Evolutionary conservation across 2,797 vertebrate genomes (phyloP).

Genomic region (Epinephelus coioides): DNA sequence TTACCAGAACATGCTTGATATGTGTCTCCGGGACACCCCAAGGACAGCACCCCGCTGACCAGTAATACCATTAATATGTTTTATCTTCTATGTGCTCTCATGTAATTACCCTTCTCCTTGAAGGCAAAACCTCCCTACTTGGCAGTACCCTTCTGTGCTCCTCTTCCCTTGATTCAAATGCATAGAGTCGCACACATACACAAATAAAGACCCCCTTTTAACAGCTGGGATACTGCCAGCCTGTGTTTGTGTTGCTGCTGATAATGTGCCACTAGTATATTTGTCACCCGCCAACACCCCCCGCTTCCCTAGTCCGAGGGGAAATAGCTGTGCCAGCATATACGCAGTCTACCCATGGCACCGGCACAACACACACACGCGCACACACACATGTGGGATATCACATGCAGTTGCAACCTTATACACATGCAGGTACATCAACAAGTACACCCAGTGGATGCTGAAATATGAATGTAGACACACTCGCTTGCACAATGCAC

Average conservation of each 20-base stretch:
- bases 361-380: neutral
- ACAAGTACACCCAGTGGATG: conserved; percentile 33
- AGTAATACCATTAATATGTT: conserved; percentile 74
- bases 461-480: conserved; percentile 41
- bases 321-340: conserved; percentile 60
- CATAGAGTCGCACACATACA: conserved; percentile 52
- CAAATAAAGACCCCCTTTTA: conserved; percentile 65
- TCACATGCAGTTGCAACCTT: conserved; percentile 34
- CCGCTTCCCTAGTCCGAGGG: conserved; percentile 36
- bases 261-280: conserved; percentile 72
- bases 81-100: conserved; percentile 65
- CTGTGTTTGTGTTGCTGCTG: conserved; percentile 77
- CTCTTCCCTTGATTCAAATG: conserved; percentile 60
- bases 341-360: conserved; percentile 26
- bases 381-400: conserved; percentile 9
- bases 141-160: conserved; percentile 57
- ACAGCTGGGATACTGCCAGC: conserved; percentile 76
- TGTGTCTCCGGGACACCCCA: conserved; percentile 61
- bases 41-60: conserved; percentile 71
- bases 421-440: conserved; percentile 36
- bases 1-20: conserved; percentile 57
- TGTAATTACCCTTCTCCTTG: conserved; percentile 77
- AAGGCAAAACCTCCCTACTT: conserved; percentile 63
- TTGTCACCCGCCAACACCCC: conserved; percentile 36
- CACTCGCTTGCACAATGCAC: conserved; percentile 7